Evolutionary conservation across 30 jellyfish, hydroid and myxozoan species (phyloP).

Genomic region (Aurelia coerulea): DNA sequence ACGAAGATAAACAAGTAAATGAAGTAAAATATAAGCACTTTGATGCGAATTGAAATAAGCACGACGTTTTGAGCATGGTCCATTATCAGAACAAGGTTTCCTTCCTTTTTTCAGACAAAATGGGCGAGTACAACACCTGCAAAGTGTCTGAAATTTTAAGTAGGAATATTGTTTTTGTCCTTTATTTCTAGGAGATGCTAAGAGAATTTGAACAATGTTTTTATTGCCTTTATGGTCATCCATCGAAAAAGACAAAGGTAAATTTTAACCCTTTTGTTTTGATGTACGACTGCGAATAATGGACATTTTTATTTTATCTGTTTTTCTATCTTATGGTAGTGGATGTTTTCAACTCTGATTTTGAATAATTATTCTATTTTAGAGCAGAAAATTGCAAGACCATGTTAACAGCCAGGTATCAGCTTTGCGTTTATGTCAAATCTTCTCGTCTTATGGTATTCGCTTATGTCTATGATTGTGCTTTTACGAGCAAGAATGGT

Average conservation of each 20-base stretch:
- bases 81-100: no score
- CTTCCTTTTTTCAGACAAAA: no score
- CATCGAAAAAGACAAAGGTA: conserved; percentile 93
- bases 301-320: not conserved
- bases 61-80: no score
- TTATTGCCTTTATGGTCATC: conserved; percentile 89
- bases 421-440: not conserved
- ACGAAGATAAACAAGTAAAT: no score
- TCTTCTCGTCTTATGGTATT: no score
- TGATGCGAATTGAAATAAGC: no score
- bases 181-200: conserved; percentile 57
- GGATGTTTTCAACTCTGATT: not conserved
- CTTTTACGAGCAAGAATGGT: no score
- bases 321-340: not conserved
- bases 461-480: no score
- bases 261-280: not conserved
- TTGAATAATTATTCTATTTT: not conserved
- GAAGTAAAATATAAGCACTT: no score
- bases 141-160: no score
- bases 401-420: conserved; percentile 77
- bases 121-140: no score
- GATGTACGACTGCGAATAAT: not conserved
- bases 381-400: conserved; percentile 75
- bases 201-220: conserved; percentile 92
- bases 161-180: no score